phyloP scores from a whole-genome alignment of 2,113 vertebrate genomes.

The Nettapus auritus region DNA sequence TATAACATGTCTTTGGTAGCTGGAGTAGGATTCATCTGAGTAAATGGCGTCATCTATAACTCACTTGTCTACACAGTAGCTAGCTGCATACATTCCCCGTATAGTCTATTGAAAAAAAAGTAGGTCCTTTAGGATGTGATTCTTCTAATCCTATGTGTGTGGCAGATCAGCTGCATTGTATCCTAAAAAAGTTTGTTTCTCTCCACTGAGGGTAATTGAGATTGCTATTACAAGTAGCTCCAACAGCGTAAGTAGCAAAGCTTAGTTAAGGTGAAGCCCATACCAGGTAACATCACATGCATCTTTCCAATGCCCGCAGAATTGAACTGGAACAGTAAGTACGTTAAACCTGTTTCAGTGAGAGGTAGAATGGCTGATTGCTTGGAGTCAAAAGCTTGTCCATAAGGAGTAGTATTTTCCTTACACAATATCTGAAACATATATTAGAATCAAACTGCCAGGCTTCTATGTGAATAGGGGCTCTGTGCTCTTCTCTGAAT shows the following conservation, averaged over 20 bases:
- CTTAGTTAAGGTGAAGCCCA: neutral
- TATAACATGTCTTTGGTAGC: neutral
- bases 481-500: neutral
- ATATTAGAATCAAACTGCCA: neutral
- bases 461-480: neutral
- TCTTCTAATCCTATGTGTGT: neutral
- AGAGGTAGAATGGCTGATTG: neutral
- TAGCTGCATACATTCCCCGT: neutral
- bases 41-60: neutral
- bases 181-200: neutral
- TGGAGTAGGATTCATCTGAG: neutral
- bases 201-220: neutral
- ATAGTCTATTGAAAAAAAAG: neutral
- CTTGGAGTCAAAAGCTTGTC: neutral
- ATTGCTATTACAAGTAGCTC: neutral
- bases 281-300: neutral
- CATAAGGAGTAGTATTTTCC: neutral
- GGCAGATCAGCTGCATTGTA: neutral
- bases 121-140: neutral
- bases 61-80: neutral
- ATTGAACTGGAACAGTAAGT: neutral
- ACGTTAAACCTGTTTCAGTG: neutral
- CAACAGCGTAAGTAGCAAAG: neutral
- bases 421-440: neutral
- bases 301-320: neutral